Conservation (phyloP, 2,113 vertebrate species). For the Grus americana region DNA sequence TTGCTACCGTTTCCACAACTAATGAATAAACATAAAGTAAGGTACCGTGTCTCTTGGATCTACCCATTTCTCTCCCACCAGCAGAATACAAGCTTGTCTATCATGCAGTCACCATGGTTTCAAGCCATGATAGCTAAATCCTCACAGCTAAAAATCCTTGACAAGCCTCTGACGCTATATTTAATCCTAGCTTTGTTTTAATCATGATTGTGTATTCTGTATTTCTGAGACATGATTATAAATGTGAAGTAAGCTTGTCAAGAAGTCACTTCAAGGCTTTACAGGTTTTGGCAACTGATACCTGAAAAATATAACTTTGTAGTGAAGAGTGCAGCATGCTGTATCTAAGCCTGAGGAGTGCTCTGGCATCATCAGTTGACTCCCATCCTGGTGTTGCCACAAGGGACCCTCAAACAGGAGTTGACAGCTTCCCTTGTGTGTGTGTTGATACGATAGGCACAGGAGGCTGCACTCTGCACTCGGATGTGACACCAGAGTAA, state of each 20-base stretch:
- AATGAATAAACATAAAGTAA: neutral
- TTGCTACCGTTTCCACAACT: neutral
- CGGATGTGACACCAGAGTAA: neutral
- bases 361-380: neutral
- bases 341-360: neutral
- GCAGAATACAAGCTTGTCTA: neutral
- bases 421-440: neutral
- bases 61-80: neutral
- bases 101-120: neutral
- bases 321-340: neutral
- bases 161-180: neutral
- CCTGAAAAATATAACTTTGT: accelerated
- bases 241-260: neutral
- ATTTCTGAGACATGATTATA: neutral
- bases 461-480: neutral
- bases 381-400: neutral
- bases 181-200: conserved; percentile 11
- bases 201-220: neutral
- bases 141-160: neutral
- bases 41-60: neutral
- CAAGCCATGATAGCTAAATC: neutral
- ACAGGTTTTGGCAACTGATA: neutral
- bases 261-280: neutral
- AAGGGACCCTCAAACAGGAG: neutral
- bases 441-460: neutral